Percentiles rank a stretch among this genome's conserved stretches.
Evolutionary conservation across 2,797 vertebrate species (phyloP).

Genomic region (Sus cebifrons): DNA sequence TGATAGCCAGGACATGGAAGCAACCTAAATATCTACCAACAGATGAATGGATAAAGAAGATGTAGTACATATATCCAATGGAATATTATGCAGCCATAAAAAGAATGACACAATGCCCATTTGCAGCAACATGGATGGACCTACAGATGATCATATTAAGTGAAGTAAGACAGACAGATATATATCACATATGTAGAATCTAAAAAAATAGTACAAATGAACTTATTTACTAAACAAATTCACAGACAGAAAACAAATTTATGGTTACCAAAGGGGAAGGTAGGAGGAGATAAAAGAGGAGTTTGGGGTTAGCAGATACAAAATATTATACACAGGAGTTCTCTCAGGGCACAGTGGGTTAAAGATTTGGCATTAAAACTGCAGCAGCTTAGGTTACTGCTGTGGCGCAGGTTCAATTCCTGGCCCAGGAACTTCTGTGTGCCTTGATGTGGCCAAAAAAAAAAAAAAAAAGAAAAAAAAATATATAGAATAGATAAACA

Average conservation of each 20-base stretch:
- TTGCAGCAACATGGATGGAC: neutral
- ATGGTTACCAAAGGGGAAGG: neutral
- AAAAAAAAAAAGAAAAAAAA: too few species aligned
- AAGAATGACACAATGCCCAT: neutral
- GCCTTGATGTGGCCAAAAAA: too few species aligned
- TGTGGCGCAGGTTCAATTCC: too few species aligned
- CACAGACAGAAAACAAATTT: neutral
- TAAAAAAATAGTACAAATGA: neutral
- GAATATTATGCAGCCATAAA: neutral
- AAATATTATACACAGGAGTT: neutral
- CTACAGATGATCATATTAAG: neutral
- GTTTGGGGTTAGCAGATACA: neutral
- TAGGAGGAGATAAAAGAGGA: neutral
- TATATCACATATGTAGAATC: neutral
- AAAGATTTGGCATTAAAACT: too few species aligned
- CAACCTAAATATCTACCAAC: neutral
- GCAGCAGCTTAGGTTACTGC: too few species aligned
- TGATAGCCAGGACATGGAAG: neutral
- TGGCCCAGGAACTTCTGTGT: too few species aligned
- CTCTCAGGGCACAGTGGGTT: too few species aligned
- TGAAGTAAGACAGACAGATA: neutral
- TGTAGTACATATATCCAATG: neutral
- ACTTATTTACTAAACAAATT: neutral
- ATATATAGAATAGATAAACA: neutral
- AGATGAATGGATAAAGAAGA: neutral